Conservation (phyloP, 2,888 invertebrate species). For the Torymus texanus region DNA sequence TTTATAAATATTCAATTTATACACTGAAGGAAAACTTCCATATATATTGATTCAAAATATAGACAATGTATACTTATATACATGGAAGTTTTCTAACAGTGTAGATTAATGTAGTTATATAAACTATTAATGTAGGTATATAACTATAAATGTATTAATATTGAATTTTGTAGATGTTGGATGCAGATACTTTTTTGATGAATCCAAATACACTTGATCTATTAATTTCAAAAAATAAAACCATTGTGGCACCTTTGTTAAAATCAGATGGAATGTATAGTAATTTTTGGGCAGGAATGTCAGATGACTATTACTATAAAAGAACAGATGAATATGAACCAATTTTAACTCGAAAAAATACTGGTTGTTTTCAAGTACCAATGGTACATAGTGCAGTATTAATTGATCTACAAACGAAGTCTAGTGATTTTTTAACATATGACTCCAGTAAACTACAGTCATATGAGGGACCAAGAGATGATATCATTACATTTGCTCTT, state of each 20-base stretch:
- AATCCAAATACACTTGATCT: conserved; percentile 80
- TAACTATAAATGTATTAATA: conserved; percentile 11
- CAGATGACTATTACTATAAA: conserved; percentile 87
- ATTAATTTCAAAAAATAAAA: conserved; percentile 80
- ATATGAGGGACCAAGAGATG: conserved; percentile 90
- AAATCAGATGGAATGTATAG: conserved; percentile 91
- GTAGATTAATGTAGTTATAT: too few relatives aligned
- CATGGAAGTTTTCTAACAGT: too few relatives aligned
- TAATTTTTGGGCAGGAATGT: conserved; percentile 98
- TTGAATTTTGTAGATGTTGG: conserved; percentile 82
- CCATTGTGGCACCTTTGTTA: conserved; percentile 90
- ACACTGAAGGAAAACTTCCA: too few relatives aligned
- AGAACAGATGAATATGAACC: conserved; percentile 90
- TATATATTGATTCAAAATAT: too few relatives aligned
- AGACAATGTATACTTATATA: too few relatives aligned
- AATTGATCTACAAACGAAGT: conserved; percentile 81
- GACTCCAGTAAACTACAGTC: conserved; percentile 78
- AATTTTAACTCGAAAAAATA: conserved; percentile 82
- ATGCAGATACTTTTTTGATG: conserved; percentile 89
- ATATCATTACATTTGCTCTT: conserved; percentile 93
- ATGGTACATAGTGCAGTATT: conserved; percentile 94
- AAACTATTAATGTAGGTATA: too few relatives aligned
- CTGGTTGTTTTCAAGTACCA: conserved; percentile 89
- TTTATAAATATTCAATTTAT: conserved; percentile 11
- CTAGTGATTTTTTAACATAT: conserved; percentile 85